These are phyloP conservation scores for Corythornis madagascariensis DNA, from an alignment of 2,113 vertebrate species.

Conservation along the genomic window DNA sequence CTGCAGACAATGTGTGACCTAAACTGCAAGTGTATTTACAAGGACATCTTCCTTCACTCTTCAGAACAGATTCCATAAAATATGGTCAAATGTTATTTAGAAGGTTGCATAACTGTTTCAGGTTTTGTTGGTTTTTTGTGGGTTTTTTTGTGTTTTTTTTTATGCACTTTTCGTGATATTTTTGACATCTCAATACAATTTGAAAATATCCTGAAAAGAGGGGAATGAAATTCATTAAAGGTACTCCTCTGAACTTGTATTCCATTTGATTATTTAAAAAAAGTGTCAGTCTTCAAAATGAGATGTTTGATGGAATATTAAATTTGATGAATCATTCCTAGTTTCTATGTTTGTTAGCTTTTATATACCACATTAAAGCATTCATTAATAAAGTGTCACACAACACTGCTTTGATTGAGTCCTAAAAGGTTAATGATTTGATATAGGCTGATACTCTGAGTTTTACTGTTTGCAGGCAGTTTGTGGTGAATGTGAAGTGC, in stretches of 20 bases:
- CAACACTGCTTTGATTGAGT: conserved; percentile 73
- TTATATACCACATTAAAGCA: conserved; percentile 77
- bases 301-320: conserved; percentile 77
- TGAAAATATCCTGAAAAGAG: conserved; percentile 21
- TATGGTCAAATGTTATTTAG: conserved; percentile 40
- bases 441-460: conserved; percentile 59
- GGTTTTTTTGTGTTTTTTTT: background rate
- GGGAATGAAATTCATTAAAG: conserved; percentile 19
- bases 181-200: background rate
- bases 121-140: background rate
- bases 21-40: conserved; percentile 65
- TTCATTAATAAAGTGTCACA: conserved; percentile 80
- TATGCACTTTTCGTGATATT: conserved; percentile 27
- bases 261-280: conserved; percentile 27
- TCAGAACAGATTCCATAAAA: conserved; percentile 56
- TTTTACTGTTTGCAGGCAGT: conserved; percentile 41
- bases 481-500: conserved; percentile 45
- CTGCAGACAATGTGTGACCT: conserved; percentile 62
- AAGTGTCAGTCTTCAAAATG: conserved; percentile 68
- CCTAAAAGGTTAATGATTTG: conserved; percentile 79
- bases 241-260: conserved; percentile 48
- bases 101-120: conserved; percentile 25
- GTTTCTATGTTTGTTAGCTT: conserved; percentile 70
- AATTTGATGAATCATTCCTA: conserved; percentile 78
- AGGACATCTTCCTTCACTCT: conserved; percentile 48